These are phyloP conservation scores for Artemisiospiza belli DNA, from an alignment of 2,113 vertebrate species.

Conservation along the genomic window DNA sequence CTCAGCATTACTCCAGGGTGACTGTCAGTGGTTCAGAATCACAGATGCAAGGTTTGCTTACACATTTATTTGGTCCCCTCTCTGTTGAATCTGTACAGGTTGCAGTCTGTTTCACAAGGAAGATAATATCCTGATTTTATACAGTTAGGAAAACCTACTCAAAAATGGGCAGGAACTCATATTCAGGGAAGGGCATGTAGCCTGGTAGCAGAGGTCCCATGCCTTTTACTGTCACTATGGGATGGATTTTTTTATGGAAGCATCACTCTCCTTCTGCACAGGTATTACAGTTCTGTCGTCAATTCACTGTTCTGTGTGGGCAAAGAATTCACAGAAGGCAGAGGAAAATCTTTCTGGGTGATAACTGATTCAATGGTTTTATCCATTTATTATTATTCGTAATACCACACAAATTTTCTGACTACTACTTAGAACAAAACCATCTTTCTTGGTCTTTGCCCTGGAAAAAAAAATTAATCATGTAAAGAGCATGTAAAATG, in stretches of 20 bases:
- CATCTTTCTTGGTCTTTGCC: not conserved
- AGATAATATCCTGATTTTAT: not conserved
- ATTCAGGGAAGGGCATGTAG: not conserved
- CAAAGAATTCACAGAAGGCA: not conserved
- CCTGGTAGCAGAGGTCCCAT: not conserved
- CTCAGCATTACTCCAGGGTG: not conserved
- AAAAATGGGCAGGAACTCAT: not conserved
- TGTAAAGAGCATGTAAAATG: not conserved
- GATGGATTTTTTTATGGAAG: not conserved
- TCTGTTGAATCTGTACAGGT: not conserved
- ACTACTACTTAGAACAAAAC: not conserved
- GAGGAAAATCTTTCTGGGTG: not conserved
- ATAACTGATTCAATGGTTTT: not conserved
- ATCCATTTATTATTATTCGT: not conserved
- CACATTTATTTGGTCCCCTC: not conserved
- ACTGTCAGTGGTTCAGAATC: accelerated
- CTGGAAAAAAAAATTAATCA: not conserved
- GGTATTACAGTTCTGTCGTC: not conserved
- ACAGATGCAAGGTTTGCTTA: not conserved
- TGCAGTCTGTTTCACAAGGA: not conserved
- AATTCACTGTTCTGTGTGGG: not conserved
- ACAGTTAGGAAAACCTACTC: not conserved
- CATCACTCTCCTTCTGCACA: accelerated
- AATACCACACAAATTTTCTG: not conserved
- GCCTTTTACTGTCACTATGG: not conserved